These are phyloP conservation scores for Cyclophora albipunctata DNA, from an alignment of 2,888 invertebrate genomes.

Conservation along the genomic window DNA sequence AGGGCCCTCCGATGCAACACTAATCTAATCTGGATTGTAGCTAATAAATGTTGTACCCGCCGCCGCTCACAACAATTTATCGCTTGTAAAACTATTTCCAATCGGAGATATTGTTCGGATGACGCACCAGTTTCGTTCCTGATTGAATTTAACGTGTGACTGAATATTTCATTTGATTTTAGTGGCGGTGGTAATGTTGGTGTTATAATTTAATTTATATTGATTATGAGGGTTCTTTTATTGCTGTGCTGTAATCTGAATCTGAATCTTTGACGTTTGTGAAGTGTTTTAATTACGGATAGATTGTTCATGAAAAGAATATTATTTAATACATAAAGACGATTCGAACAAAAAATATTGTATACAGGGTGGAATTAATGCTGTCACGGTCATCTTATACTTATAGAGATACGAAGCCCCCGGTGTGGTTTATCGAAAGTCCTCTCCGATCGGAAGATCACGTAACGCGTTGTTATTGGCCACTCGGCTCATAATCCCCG, in stretches of 20 bases:
- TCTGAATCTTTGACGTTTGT: background rate
- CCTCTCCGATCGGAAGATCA: slow-evolving; percentile 27
- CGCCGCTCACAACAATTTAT: slow-evolving; percentile 68
- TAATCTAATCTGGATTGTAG: slow-evolving; percentile 74
- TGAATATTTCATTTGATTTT: slow-evolving; percentile 42
- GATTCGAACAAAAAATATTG: no score
- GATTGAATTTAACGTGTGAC: slow-evolving; percentile 68
- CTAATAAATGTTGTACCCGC: slow-evolving; percentile 73
- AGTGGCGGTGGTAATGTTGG: slow-evolving; percentile 32
- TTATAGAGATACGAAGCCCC: slow-evolving; percentile 23
- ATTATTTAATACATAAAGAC: no score
- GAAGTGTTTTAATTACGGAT: background rate
- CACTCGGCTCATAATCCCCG: slow-evolving; percentile 68
- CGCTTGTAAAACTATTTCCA: slow-evolving; percentile 75
- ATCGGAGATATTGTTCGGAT: slow-evolving; percentile 65
- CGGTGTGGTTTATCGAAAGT: slow-evolving; percentile 46
- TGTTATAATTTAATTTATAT: slow-evolving; percentile 27
- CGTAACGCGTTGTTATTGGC: slow-evolving; percentile 62
- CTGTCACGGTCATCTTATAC: no score
- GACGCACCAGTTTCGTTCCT: slow-evolving; percentile 49
- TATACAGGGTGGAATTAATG: no score
- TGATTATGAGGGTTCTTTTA: slow-evolving; percentile 13
- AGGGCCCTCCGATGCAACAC: slow-evolving; percentile 56
- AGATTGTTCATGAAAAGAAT: no score
- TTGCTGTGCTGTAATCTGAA: slow-evolving; percentile 3